Percentiles rank a stretch among this genome's conserved stretches.
Conservation (phyloP, 2,113 vertebrate species). For the Sylvilagus bachmani region DNA sequence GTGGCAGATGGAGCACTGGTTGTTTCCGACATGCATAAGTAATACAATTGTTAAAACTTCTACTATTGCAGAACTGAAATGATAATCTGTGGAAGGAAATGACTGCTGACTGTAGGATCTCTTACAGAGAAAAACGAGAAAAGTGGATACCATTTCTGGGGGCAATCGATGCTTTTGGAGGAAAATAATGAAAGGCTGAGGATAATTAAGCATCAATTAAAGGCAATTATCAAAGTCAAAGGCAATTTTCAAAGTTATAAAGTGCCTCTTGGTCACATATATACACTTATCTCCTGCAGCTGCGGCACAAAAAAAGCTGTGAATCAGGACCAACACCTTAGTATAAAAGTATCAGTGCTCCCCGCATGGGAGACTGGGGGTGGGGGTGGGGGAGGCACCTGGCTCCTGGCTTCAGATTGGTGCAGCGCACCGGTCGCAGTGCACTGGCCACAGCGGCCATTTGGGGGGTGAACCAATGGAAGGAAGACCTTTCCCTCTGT, state of each 20-base stretch:
- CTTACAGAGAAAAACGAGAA: not conserved
- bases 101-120: not conserved
- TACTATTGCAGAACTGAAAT: not conserved
- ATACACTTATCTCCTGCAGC: not conserved
- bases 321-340: not conserved
- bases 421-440: too few relatives aligned
- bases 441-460: too few relatives aligned
- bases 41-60: not conserved
- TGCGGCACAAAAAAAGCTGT: not conserved
- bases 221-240: conserved; percentile 10
- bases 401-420: too few relatives aligned
- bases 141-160: not conserved
- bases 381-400: too few relatives aligned
- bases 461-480: too few relatives aligned
- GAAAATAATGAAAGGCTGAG: not conserved
- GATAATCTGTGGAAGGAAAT: not conserved
- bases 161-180: not conserved
- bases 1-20: not conserved
- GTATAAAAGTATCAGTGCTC: not conserved
- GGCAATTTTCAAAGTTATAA: too few relatives aligned
- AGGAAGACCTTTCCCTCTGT: too few relatives aligned
- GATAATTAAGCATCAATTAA: not conserved
- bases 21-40: not conserved
- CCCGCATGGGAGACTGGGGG: too few relatives aligned
- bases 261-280: not conserved